Evolutionary conservation across 2,113 vertebrate species (phyloP).

Genomic region (Aviceda subcristata): DNA sequence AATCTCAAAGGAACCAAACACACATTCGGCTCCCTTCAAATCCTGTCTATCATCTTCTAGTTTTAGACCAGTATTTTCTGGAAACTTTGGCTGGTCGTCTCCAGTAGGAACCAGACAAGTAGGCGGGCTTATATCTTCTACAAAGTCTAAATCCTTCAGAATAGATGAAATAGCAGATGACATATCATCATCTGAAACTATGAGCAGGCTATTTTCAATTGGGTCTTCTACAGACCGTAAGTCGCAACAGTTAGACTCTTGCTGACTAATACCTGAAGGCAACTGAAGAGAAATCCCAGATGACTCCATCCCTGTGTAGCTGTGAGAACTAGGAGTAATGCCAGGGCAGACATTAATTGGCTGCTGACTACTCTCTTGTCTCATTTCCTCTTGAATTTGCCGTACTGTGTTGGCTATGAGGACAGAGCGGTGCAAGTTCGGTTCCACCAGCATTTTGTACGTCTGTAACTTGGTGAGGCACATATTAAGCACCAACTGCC

Average conservation of each 20-base stretch:
- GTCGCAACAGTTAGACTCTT: conserved; percentile 55
- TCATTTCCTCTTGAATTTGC: conserved; percentile 85
- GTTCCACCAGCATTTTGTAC: conserved; percentile 81
- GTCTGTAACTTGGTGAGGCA: conserved; percentile 84
- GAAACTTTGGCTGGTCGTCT: conserved; percentile 59
- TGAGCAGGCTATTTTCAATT: conserved; percentile 60
- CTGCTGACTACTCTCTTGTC: conserved; percentile 60
- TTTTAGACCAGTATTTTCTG: conserved; percentile 42
- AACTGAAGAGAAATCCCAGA: conserved; percentile 54
- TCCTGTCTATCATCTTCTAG: conserved; percentile 60
- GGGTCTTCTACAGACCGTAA: conserved; percentile 33
- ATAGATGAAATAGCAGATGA: conserved; percentile 72
- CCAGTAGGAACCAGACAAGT: conserved; percentile 69
- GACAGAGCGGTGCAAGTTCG: conserved; percentile 84
- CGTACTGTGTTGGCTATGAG: conserved; percentile 85
- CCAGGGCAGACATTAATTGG: conserved; percentile 45
- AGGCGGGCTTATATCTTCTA: conserved; percentile 68
- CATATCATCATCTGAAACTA: conserved; percentile 73
- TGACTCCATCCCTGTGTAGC: conserved; percentile 57
- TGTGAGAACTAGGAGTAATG: conserved; percentile 9
- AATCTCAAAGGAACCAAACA: conserved; percentile 76
- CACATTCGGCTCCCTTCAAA: conserved; percentile 66
- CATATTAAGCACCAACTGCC: conserved; percentile 84
- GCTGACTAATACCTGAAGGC: conserved; percentile 58
- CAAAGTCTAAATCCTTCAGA: conserved; percentile 72